These are phyloP conservation scores for Haemorhous mexicanus DNA, from an alignment of 2,113 vertebrate species.

Conservation along the genomic window DNA sequence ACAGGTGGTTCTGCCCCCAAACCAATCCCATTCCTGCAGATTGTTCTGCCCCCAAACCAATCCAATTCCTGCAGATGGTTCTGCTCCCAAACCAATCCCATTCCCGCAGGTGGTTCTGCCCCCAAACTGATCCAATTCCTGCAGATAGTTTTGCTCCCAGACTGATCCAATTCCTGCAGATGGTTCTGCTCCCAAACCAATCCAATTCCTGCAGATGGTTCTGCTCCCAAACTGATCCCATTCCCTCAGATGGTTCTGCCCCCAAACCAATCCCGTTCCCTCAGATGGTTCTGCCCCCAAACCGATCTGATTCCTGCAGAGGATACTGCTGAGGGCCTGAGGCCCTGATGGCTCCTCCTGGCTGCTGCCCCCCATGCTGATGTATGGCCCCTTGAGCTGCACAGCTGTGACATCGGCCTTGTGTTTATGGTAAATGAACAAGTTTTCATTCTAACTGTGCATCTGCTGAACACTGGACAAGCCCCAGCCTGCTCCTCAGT, in stretches of 20 bases:
- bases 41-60: no score
- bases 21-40: no score
- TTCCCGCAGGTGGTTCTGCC: no score
- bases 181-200: no score
- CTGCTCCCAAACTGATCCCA: no score
- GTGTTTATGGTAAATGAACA: neutral
- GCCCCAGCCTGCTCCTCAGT: neutral
- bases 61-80: no score
- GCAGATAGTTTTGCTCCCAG: no score
- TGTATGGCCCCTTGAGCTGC: neutral
- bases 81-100: no score
- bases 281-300: neutral
- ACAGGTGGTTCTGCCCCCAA: no score
- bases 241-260: neutral
- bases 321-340: neutral
- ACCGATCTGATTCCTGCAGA: accelerated
- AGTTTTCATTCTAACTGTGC: neutral
- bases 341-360: accelerated
- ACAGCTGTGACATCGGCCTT: neutral
- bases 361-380: accelerated
- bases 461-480: neutral
- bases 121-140: no score
- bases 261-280: accelerated
- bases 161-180: no score
- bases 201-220: no score